phyloP scores from a whole-genome alignment of 2,797 vertebrate genomes.

The Anomalospiza imberbis region DNA sequence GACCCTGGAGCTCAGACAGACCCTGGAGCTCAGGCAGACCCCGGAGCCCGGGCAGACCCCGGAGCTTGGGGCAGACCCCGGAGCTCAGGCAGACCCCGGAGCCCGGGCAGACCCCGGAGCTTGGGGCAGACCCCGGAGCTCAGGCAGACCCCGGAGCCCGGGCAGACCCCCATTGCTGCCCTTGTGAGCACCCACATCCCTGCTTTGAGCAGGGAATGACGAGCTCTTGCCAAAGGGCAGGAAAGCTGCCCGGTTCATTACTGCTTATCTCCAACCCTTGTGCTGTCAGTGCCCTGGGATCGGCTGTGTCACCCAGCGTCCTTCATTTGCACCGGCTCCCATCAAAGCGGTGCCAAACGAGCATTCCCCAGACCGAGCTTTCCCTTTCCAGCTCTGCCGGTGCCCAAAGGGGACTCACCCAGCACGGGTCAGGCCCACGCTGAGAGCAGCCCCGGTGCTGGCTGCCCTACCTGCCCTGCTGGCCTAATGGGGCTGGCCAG shows the following conservation, averaged over 20 bases:
- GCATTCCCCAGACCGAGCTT: accelerated
- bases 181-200: background rate
- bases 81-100: too few relatives aligned
- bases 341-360: background rate
- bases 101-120: background rate
- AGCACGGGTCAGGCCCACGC: background rate
- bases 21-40: background rate
- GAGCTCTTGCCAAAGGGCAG: background rate
- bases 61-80: too few relatives aligned
- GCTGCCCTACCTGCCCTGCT: background rate
- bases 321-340: background rate
- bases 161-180: background rate
- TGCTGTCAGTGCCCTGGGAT: background rate
- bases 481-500: background rate
- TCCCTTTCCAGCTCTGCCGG: background rate
- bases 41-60: background rate
- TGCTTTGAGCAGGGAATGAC: background rate
- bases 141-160: background rate
- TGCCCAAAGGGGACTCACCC: background rate
- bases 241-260: background rate
- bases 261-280: background rate
- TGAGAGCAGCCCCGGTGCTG: background rate
- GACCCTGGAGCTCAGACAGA: background rate
- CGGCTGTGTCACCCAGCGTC: background rate
- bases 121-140: too few relatives aligned